A percentile compares a stretch with the other conserved stretches of the same genome.
Evolutionary conservation across 2,797 vertebrate species (phyloP).

Genomic region (Sarcoramphus papa): DNA sequence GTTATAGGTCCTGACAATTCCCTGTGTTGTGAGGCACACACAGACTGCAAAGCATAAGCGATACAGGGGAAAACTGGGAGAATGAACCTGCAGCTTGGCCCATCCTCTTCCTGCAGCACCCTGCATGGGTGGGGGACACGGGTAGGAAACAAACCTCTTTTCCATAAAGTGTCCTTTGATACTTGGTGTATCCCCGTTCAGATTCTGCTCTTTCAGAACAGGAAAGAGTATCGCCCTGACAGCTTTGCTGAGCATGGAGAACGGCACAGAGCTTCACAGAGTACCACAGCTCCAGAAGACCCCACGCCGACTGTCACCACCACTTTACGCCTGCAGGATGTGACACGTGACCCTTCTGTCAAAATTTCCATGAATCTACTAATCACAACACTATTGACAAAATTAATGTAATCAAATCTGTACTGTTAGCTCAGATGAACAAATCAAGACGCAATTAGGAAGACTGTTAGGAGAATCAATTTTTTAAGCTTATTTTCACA

Average conservation of each 20-base stretch:
- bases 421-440: neutral
- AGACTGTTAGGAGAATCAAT: neutral
- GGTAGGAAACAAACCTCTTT: neutral
- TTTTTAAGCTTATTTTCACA: neutral
- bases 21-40: rapidly evolving
- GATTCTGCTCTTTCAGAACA: neutral
- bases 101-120: neutral
- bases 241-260: neutral
- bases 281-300: rapidly evolving
- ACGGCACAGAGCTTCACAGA: neutral
- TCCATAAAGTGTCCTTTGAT: neutral
- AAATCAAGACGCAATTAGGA: neutral
- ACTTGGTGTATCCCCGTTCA: neutral
- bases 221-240: rapidly evolving
- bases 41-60: neutral
- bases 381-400: neutral
- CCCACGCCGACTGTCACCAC: rapidly evolving
- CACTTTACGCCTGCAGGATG: neutral
- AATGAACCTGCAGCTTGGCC: rapidly evolving
- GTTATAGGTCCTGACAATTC: neutral
- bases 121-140: rapidly evolving
- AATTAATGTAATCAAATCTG: neutral
- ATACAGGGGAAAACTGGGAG: neutral
- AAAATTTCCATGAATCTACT: neutral
- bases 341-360: neutral